A percentile compares a stretch with the other conserved stretches of the same genome.
These are phyloP conservation scores for Fukomys damarensis DNA, from an alignment of 2,113 vertebrate species.

Conservation along the genomic window DNA sequence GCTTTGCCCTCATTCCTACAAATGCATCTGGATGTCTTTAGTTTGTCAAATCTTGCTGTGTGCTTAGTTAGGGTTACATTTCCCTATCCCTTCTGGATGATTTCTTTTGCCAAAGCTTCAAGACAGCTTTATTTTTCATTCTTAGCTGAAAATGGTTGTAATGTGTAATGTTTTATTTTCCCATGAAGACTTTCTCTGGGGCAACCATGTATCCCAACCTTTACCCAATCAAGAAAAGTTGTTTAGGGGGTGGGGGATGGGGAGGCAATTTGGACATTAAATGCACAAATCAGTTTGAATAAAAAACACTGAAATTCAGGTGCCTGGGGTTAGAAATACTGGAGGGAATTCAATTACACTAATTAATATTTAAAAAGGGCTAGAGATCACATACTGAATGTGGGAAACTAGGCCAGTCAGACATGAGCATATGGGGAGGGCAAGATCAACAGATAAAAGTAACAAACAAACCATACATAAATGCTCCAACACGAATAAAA, in stretches of 20 bases:
- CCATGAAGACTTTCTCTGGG: constrained; percentile 66
- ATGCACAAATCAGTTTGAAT: constrained; percentile 84
- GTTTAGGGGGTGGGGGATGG: constrained; percentile 69
- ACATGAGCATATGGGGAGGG: constrained; percentile 81
- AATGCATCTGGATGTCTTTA: background rate
- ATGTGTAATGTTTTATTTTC: constrained; percentile 67
- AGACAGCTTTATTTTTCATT: constrained; percentile 59
- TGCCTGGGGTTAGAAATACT: constrained; percentile 84
- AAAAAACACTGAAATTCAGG: constrained; percentile 83
- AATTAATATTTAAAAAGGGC: constrained; percentile 87
- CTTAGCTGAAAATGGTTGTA: constrained; percentile 56
- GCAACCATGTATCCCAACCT: constrained; percentile 63
- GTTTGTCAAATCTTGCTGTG: background rate
- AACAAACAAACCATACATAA: constrained; percentile 82
- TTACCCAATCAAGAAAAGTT: constrained; percentile 79
- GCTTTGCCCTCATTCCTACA: constrained; percentile 5
- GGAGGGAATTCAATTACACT: constrained; percentile 85
- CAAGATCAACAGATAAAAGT: constrained; percentile 84
- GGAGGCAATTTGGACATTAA: constrained; percentile 76
- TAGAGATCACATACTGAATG: constrained; percentile 81
- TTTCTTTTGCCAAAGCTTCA: constrained; percentile 57
- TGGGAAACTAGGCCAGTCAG: constrained; percentile 79
- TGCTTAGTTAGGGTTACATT: constrained; percentile 3
- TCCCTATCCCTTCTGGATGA: background rate
- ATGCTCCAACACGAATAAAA: constrained; percentile 73